Base-by-base conservation (phyloP, 2,888 invertebrate species). In the Nymphalis polychloros region DNA sequence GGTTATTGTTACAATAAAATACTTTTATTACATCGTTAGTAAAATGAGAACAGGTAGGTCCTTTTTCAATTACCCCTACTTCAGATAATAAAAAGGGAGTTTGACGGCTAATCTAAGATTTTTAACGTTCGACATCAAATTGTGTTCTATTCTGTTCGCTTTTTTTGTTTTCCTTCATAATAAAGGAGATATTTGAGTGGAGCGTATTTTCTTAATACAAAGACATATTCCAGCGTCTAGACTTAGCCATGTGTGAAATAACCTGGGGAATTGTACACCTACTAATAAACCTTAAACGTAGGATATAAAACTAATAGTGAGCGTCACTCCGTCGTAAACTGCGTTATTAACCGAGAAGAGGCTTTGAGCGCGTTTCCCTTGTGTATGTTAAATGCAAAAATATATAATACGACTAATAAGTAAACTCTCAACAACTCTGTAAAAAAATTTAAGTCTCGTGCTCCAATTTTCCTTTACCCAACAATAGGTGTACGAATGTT, bases 21-120 rank as follows among this genome's bases (percentile, higher is more conserved):
- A 89, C 87, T 89, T 90, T 90, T 92, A 90, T 92, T 88, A 90
- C 87, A 79, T 89, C 89, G 87, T 90, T 91, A 90, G 91, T 90
- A 88, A 90, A 86, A 89, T 78, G 88, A 87, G 86, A 83, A 76
- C 78, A 81, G 84, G 84, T 80, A 81, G 81, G 75, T 84, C 80
- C 82, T 83, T 87, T 87, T 86, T 84, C 86, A 86, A 86, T 87
- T 83, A 83, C 79, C 77, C 81, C 79, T 78, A 77, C 78, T 83
- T 81, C 73, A 79, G 81, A 83, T 83, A 88, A 87, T 87, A 88
- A 88, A 87, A 82, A 74, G 70, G 73, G 81, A 83, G 79, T 87
- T 88, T 83, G 86, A 80, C 75, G 80, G 81, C 83, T 85, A 86
- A 89, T 87, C 81, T 78, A 76, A 75, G 74, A 77, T 41, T 78